A percentile compares a stretch with the other conserved stretches of the same genome.
These are phyloP conservation scores for Eupithecia insigniata DNA, from an alignment of 2,888 invertebrate genomes.

Conservation along the genomic window DNA sequence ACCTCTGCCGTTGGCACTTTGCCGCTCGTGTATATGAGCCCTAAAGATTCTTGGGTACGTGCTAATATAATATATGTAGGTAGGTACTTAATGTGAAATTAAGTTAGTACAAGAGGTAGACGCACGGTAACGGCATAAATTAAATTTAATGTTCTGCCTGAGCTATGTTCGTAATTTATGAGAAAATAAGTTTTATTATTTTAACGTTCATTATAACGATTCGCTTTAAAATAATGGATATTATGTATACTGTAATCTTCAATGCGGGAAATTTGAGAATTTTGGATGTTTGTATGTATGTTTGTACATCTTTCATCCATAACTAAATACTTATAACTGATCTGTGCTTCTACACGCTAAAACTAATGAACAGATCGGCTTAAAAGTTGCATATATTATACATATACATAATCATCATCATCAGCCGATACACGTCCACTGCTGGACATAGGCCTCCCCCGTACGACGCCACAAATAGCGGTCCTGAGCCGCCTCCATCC, in stretches of 20 bases:
- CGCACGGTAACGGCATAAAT: slow-evolving; percentile 46
- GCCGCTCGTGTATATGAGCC: too few species aligned
- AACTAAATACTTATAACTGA: background rate
- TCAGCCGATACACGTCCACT: too few species aligned
- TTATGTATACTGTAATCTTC: background rate
- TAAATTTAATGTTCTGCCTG: slow-evolving; percentile 52
- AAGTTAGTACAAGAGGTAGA: slow-evolving; percentile 30
- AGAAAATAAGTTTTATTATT: slow-evolving; percentile 50
- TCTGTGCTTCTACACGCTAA: too few species aligned
- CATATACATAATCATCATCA: too few species aligned
- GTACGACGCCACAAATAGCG: too few species aligned
- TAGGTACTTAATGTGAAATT: slow-evolving; percentile 19
- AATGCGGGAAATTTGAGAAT: background rate
- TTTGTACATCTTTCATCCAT: background rate
- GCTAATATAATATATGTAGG: background rate
- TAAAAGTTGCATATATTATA: too few species aligned
- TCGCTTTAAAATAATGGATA: slow-evolving; percentile 7
- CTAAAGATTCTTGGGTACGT: background rate
- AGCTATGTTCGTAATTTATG: slow-evolving; percentile 51
- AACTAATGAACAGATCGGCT: too few species aligned
- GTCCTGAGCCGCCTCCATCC: too few species aligned
- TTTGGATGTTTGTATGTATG: background rate
- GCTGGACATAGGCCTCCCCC: too few species aligned
- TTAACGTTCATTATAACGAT: slow-evolving; percentile 34
- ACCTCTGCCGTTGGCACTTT: too few species aligned